Conservation (phyloP, 2,888 invertebrate species). For the Ecliptopera silaceata region DNA sequence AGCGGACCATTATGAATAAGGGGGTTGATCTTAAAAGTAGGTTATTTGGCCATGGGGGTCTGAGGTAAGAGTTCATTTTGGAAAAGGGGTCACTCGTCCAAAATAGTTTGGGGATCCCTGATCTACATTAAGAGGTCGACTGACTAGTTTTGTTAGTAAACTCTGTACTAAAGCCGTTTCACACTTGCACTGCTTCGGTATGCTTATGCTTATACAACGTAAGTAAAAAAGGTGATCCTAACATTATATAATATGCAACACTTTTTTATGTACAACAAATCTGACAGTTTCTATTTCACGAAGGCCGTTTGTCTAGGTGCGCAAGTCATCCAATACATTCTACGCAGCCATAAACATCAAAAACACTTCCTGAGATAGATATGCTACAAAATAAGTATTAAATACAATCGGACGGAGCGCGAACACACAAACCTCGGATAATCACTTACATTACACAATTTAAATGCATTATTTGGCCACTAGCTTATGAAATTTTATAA, state of each 20-base stretch:
- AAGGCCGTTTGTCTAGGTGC: too few relatives aligned
- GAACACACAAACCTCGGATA: conserved; percentile 43
- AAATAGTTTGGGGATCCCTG: too few relatives aligned
- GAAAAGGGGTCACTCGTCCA: too few relatives aligned
- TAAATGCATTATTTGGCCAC: conserved; percentile 68
- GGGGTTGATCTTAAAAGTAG: too few relatives aligned
- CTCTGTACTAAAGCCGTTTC: conserved; percentile 4
- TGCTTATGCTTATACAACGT: not conserved
- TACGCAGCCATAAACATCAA: too few relatives aligned
- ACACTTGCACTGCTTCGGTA: not conserved
- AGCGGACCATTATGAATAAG: too few relatives aligned
- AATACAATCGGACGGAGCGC: conserved; percentile 57
- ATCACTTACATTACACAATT: conserved; percentile 59
- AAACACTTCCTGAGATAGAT: too few relatives aligned
- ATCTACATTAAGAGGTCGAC: conserved; percentile 56
- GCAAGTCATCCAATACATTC: too few relatives aligned
- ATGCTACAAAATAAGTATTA: conserved; percentile 2
- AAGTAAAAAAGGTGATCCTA: not conserved
- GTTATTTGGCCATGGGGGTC: too few relatives aligned
- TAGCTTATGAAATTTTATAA: conserved; percentile 12
- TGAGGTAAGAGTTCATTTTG: too few relatives aligned
- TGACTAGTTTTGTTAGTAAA: conserved; percentile 62
- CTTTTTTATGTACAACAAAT: conserved; percentile 36
- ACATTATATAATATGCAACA: conserved; percentile 31
- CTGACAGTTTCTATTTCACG: conserved; percentile 10